phyloP scores from a whole-genome alignment of 64 coral and sea anemone species.

The Montipora capricornis region DNA sequence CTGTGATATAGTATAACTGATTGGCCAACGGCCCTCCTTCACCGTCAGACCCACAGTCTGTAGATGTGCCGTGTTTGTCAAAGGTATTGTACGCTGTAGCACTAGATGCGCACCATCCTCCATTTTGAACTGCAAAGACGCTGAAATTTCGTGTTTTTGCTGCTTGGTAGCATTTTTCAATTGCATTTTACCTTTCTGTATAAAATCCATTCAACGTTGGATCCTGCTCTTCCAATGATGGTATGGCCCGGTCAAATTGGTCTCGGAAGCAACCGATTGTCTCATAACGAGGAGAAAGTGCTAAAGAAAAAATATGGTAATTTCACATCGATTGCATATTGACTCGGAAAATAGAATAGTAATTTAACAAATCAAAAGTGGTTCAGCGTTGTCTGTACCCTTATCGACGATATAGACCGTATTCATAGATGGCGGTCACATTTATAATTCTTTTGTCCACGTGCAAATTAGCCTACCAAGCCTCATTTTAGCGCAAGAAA shows the following conservation, averaged over 20 bases:
- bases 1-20: constrained; percentile 12
- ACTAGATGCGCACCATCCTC: constrained; percentile 35
- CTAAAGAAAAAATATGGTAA: background rate
- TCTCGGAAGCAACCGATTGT: background rate
- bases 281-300: background rate
- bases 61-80: background rate
- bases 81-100: background rate
- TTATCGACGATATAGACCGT: too few relatives aligned
- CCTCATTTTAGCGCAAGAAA: too few relatives aligned
- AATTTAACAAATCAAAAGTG: too few relatives aligned
- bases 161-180: background rate
- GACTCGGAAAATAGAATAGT: too few relatives aligned
- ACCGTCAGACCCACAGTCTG: background rate
- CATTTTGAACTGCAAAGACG: constrained; percentile 11
- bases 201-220: background rate
- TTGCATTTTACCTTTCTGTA: background rate
- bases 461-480: too few relatives aligned
- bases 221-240: background rate
- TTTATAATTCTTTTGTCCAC: too few relatives aligned
- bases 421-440: too few relatives aligned
- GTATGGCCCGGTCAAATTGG: background rate
- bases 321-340: too few relatives aligned
- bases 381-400: too few relatives aligned
- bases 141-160: background rate
- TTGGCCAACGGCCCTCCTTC: constrained; percentile 7